Evolutionary conservation across 2,797 vertebrate genomes (phyloP).

Genomic region (Helarctos malayanus): DNA sequence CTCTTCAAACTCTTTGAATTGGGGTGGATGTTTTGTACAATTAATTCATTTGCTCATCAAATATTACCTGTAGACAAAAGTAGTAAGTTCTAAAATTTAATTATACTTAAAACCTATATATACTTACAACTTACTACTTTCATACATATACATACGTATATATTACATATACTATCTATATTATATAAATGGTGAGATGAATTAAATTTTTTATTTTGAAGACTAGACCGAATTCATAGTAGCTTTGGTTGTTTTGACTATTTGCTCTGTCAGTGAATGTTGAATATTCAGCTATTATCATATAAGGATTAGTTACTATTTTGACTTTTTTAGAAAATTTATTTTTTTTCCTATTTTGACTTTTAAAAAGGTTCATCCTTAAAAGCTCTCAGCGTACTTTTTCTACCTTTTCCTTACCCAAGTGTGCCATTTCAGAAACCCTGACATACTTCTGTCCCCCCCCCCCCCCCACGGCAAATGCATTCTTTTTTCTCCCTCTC

Average conservation of each 20-base stretch:
- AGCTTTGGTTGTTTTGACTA: conserved; percentile 41
- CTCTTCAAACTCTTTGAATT: background rate
- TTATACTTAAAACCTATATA: background rate
- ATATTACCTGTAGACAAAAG: conserved; percentile 32
- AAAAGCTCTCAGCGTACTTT: background rate
- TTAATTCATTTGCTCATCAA: conserved; percentile 39
- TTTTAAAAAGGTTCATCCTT: conserved; percentile 31
- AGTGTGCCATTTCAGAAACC: background rate
- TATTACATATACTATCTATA: background rate
- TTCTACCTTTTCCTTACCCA: conserved; percentile 32
- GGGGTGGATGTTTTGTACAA: background rate
- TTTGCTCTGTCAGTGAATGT: background rate
- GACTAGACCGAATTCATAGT: conserved; percentile 13
- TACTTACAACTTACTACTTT: background rate
- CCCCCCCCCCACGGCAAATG: background rate
- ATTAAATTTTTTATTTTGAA: conserved; percentile 24
- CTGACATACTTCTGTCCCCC: background rate
- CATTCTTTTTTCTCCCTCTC: background rate
- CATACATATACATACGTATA: background rate
- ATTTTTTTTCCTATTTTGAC: conserved; percentile 3
- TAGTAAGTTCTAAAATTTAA: conserved; percentile 2
- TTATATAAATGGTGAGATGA: background rate
- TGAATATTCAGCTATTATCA: conserved; percentile 24
- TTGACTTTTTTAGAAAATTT: background rate
- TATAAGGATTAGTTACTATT: background rate